A percentile compares a stretch with the other conserved stretches of the same genome.
phyloP scores from a whole-genome alignment of 2,113 vertebrate species.

The Ramphastos sulfuratus region DNA sequence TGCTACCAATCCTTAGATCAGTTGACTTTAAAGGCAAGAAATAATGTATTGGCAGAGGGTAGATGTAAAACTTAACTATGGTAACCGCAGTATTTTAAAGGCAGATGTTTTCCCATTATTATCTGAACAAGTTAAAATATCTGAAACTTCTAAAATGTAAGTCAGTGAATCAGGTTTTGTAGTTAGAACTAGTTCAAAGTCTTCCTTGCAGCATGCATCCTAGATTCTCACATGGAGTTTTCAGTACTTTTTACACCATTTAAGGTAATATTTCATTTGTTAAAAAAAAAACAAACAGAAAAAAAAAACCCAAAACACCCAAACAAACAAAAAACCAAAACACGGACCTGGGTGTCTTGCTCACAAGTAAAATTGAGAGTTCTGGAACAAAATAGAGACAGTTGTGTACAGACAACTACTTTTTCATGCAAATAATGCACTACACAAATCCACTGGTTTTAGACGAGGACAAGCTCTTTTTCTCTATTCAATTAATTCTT shows the following conservation, averaged over 20 bases:
- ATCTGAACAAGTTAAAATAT: background rate
- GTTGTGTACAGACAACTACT: slow-evolving; percentile 46
- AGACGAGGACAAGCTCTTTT: slow-evolving; percentile 56
- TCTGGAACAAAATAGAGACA: slow-evolving; percentile 53
- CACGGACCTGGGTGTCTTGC: background rate
- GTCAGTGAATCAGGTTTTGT: background rate
- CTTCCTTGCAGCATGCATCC: background rate
- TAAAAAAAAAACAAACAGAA: background rate
- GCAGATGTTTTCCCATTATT: background rate
- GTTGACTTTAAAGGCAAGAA: background rate
- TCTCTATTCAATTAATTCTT: slow-evolving; percentile 58
- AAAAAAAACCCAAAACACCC: background rate
- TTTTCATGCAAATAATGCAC: slow-evolving; percentile 66
- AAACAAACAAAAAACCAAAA: too few species aligned
- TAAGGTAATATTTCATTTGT: background rate
- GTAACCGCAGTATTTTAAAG: background rate
- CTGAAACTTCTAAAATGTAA: background rate
- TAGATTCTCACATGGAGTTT: background rate
- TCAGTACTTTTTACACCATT: background rate
- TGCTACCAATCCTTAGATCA: background rate
- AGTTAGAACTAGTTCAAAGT: background rate
- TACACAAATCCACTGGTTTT: slow-evolving; percentile 51
- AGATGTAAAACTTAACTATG: background rate
- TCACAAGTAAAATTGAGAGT: slow-evolving; percentile 6
- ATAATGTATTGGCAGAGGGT: background rate